These are phyloP conservation scores for Paralichthys olivaceus DNA, from an alignment of 2,113 vertebrate species.

Conservation along the genomic window DNA sequence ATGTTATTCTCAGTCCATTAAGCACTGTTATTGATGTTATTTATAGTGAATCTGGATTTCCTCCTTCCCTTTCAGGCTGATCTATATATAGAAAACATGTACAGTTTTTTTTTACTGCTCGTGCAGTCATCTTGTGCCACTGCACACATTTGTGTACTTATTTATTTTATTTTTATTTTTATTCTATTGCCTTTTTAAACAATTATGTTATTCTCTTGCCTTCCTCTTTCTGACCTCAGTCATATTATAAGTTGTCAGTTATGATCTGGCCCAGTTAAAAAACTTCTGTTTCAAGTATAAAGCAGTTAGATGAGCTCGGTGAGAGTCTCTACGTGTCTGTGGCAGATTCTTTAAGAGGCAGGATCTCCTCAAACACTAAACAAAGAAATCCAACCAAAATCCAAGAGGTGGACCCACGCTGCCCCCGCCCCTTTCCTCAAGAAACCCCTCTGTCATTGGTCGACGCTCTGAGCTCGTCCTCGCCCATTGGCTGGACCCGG, in stretches of 20 bases:
- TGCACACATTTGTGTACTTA: no score
- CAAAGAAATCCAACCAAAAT: constrained; percentile 75
- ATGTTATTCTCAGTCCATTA: neutral
- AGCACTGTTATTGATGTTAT: no score
- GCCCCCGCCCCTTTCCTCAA: constrained; percentile 41
- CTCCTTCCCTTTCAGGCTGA: no score
- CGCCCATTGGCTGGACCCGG: constrained; percentile 58
- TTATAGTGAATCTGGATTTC: no score
- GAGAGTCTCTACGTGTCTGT: neutral
- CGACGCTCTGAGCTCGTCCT: neutral
- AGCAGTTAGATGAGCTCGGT: neutral
- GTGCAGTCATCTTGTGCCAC: no score
- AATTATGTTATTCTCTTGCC: no score
- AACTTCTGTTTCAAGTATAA: neutral
- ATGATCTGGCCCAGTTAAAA: neutral
- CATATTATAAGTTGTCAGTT: no score
- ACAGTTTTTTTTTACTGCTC: no score
- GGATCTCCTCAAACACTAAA: constrained; percentile 55
- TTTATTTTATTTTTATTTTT: no score
- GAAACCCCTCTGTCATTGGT: constrained; percentile 61
- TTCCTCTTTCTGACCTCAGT: no score
- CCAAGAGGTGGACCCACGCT: constrained; percentile 32
- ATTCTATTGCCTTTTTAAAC: no score
- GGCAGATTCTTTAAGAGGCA: constrained; percentile 13
- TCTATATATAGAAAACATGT: neutral